A percentile compares a stretch with the other conserved stretches of the same genome.
Evolutionary conservation across 1,140 invertebrate genomes (phyloP).

Genomic region (Periplaneta americana): DNA sequence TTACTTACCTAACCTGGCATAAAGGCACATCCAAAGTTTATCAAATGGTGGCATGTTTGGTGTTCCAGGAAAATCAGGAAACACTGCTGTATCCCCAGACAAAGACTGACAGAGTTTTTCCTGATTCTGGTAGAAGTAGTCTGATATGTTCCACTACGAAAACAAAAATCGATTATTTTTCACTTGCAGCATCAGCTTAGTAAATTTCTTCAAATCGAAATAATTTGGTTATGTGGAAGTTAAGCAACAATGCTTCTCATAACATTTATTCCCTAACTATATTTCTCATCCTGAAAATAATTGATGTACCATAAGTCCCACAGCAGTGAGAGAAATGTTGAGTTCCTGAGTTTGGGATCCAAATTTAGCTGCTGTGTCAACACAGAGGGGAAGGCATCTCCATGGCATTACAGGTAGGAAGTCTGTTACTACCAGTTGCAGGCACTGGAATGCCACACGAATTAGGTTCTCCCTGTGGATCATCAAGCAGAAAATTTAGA

Average conservation of each 20-base stretch:
- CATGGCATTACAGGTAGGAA: conserved; percentile 85
- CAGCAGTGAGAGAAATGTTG: conserved; percentile 97
- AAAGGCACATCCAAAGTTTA: conserved; percentile 93
- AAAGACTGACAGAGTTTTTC: conserved; percentile 73
- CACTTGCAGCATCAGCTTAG: too few relatives aligned
- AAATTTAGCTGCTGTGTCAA: conserved; percentile 94
- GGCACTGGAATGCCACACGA: conserved; percentile 90
- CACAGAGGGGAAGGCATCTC: conserved; percentile 81
- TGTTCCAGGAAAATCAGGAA: conserved; percentile 77
- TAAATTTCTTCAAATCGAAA: too few relatives aligned
- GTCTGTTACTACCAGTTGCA: conserved; percentile 95
- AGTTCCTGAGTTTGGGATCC: conserved; percentile 94
- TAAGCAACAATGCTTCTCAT: too few relatives aligned
- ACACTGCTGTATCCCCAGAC: conserved; percentile 60
- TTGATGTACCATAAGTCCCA: conserved; percentile 89
- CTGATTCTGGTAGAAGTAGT: conserved; percentile 94
- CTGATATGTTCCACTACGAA: conserved; percentile 93
- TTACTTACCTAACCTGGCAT: conserved; percentile 67
- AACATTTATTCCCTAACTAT: too few relatives aligned
- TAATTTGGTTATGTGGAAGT: too few relatives aligned
- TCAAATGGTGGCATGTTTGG: conserved; percentile 86
- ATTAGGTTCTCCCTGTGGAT: conserved; percentile 79
- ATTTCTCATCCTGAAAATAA: too few relatives aligned
- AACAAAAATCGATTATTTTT: too few relatives aligned
- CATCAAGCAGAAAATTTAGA: too few relatives aligned